Percentiles rank a stretch among this genome's conserved stretches.
These are phyloP conservation scores for Falco biarmicus DNA, from an alignment of 2,797 vertebrate species.

Conservation along the genomic window DNA sequence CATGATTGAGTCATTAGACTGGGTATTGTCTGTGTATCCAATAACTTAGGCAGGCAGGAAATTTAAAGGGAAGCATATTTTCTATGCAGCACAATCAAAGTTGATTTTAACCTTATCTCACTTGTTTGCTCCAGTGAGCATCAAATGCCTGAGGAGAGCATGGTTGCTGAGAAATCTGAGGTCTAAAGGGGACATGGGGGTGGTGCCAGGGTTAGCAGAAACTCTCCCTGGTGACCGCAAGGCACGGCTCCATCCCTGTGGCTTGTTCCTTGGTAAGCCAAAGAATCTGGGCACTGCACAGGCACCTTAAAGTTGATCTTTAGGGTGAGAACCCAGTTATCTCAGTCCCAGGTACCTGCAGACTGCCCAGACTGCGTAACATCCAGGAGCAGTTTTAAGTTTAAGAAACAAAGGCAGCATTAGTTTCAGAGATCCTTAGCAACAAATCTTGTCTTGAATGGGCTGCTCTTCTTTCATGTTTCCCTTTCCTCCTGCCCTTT, in stretches of 20 bases:
- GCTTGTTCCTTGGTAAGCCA: fast-evolving
- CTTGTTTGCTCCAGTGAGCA: constrained; percentile 43
- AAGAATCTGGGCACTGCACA: background rate
- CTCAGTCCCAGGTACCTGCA: background rate
- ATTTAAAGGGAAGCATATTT: constrained; percentile 58
- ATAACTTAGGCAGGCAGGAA: constrained; percentile 46
- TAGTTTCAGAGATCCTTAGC: background rate
- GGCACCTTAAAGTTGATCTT: background rate
- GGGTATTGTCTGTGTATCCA: background rate
- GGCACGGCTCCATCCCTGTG: background rate
- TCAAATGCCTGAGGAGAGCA: background rate
- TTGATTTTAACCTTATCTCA: constrained; percentile 38
- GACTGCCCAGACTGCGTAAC: background rate
- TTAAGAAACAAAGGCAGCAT: background rate
- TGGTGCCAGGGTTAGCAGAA: background rate
- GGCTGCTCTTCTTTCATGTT: background rate
- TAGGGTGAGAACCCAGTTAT: background rate
- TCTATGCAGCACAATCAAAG: constrained; percentile 57
- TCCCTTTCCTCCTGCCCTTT: background rate
- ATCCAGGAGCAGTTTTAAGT: too few relatives aligned
- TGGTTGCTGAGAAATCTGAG: background rate
- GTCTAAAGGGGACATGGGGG: background rate
- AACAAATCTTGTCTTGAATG: background rate
- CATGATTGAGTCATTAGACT: constrained; percentile 16
- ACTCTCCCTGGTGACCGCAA: background rate